Evolutionary conservation across 1,140 invertebrate genomes (phyloP), one percentile per base, ranked within the genome.

Genomic region (Lutraria rhynchaena): DNA sequence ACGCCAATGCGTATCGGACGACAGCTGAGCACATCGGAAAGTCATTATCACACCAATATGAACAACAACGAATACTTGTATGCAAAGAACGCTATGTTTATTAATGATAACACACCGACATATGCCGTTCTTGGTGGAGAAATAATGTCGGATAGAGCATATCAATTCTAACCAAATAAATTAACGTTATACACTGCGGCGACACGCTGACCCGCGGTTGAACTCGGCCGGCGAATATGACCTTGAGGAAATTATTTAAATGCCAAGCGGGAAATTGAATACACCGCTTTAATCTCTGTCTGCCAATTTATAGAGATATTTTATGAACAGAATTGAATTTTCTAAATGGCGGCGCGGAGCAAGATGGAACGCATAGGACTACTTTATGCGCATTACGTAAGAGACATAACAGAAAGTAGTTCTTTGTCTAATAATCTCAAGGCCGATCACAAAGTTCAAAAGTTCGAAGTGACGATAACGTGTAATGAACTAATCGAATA

Each of bases 131-230:
- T 5, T 5, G n/a, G n/a, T 55, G 51, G 19, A 55, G 17, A n/a
- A n/a, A 3, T 9, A 55, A 19, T 22, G 19, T 11, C 17, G 51
- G 24, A 22, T 4, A 55, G 24, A 55, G 5, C 51, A 55, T 5
- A 22, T 55, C 9, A 22, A 19, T n/a, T n/a, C 11, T 27, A 27
- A n/a, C 63, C 31, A 29, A 46, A 24, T 46, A 27, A 24, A 55
- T 27, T 19, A 55, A 22, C 4, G 5, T 22, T 27, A 19, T 19
- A 5, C 5, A 65, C 63, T 67, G 24, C 19, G 5, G 1, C 24
- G 63, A 67, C 63, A 67, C 63, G 63, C 63, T 67, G 63, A 67
- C 63, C 63, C 49, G 41, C 33, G 27, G 41, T 49, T 67, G 63
- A 67, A 67, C 63, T 46, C 63, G 27, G 3, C n/a, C 63, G 31